Conservation (phyloP, 2,113 vertebrate species). For the Formicarius rufipectus region DNA sequence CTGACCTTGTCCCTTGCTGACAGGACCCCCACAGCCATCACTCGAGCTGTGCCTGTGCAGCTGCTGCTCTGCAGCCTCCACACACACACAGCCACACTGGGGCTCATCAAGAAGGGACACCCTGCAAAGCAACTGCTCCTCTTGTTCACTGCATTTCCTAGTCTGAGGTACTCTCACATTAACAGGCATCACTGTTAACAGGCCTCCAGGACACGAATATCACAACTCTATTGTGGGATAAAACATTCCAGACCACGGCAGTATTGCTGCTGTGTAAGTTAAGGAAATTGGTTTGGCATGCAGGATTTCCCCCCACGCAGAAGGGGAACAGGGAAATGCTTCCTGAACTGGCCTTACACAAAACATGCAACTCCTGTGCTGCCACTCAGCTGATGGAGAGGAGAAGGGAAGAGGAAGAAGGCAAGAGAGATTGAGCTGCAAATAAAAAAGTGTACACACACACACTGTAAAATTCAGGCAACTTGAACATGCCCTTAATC, state of each 20-base stretch:
- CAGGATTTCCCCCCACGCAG: not conserved
- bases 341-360: not conserved
- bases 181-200: not conserved
- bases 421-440: not conserved
- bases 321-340: not conserved
- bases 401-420: not conserved
- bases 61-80: not conserved
- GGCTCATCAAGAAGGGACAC: not conserved
- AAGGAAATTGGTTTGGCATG: not conserved
- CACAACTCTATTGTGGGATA: not conserved
- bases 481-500: not conserved
- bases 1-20: not conserved
- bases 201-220: not conserved
- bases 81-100: rapidly evolving
- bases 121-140: not conserved
- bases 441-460: not conserved
- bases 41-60: not conserved
- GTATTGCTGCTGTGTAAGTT: not conserved
- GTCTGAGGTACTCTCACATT: not conserved
- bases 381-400: not conserved
- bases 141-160: not conserved
- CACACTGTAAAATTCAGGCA: not conserved
- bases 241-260: not conserved
- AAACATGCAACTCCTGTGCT: not conserved
- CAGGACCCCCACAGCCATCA: not conserved